Conservation (phyloP, 2,888 invertebrate genomes). For the Eupithecia dodoneata region DNA sequence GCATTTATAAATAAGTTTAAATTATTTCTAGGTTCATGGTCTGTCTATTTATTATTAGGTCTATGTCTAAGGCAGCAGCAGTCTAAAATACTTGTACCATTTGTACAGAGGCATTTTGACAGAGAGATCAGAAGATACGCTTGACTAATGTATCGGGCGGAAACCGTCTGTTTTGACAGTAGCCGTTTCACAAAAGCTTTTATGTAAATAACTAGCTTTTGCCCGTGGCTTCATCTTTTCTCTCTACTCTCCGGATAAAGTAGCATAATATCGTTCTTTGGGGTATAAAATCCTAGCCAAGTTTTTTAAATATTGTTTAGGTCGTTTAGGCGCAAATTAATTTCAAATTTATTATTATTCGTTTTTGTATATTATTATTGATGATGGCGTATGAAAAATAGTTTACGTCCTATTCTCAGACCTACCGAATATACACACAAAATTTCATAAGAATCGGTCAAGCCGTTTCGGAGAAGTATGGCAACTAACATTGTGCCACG, state of each 20-base stretch:
- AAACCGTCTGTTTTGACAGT: constrained; percentile 39
- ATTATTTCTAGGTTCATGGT: not conserved
- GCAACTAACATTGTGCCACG: no score
- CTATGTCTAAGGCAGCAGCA: constrained; percentile 24
- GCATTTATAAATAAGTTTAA: no score
- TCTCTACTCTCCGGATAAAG: not conserved
- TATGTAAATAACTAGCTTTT: constrained; percentile 30
- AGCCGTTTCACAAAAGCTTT: constrained; percentile 33
- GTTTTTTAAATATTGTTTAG: not conserved
- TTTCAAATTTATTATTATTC: not conserved
- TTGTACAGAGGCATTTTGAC: constrained; percentile 57
- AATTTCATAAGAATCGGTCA: no score
- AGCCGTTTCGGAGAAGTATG: no score
- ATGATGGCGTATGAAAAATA: no score
- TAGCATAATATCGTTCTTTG: not conserved
- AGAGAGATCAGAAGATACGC: constrained; percentile 58
- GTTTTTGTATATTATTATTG: no score
- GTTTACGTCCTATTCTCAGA: no score
- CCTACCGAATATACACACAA: no score
- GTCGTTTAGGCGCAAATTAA: not conserved
- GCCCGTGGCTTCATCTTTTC: not conserved
- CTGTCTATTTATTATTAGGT: constrained; percentile 16
- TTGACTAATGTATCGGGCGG: constrained; percentile 59
- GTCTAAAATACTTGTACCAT: constrained; percentile 29
- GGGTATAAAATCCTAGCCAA: no score